These are phyloP conservation scores for Tubiluchus corallicola DNA, from an alignment of 2,888 invertebrate genomes.

Conservation along the genomic window DNA sequence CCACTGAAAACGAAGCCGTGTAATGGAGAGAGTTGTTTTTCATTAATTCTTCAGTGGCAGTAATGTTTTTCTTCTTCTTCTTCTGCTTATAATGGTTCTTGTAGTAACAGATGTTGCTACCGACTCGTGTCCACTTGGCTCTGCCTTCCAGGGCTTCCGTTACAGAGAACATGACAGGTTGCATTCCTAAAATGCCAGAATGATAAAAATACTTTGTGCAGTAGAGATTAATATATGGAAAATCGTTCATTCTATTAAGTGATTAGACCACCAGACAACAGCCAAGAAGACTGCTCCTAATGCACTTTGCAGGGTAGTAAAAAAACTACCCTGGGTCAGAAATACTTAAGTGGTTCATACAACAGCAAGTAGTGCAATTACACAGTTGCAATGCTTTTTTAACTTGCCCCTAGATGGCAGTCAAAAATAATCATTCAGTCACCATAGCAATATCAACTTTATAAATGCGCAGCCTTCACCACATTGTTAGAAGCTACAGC, in stretches of 20 bases:
- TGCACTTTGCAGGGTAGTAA: too few species aligned
- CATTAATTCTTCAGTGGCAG: constrained; percentile 24
- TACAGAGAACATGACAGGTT: constrained; percentile 67
- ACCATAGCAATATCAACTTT: too few species aligned
- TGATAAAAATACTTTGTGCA: too few species aligned
- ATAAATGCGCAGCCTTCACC: too few species aligned
- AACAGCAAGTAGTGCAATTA: too few species aligned
- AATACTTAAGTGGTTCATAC: constrained; percentile 10
- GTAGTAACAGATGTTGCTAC: constrained; percentile 60
- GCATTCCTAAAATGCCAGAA: constrained; percentile 43
- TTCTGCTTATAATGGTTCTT: constrained; percentile 40
- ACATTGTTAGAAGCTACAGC: too few species aligned
- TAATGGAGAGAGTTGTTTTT: constrained; percentile 40
- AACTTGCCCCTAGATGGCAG: too few species aligned
- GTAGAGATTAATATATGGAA: too few species aligned
- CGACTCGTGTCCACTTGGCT: constrained; percentile 47
- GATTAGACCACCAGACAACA: constrained; percentile 1
- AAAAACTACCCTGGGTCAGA: not conserved
- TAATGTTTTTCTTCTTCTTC: constrained; percentile 29
- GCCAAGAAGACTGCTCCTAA: too few species aligned
- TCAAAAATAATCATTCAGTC: too few species aligned
- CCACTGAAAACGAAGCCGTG: constrained; percentile 56
- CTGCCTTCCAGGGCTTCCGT: constrained; percentile 39
- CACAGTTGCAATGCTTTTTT: too few species aligned
- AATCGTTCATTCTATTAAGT: too few species aligned